These are phyloP conservation scores for Coboldia fuscipes DNA, from an alignment of 1,140 invertebrate genomes.

Conservation along the genomic window DNA sequence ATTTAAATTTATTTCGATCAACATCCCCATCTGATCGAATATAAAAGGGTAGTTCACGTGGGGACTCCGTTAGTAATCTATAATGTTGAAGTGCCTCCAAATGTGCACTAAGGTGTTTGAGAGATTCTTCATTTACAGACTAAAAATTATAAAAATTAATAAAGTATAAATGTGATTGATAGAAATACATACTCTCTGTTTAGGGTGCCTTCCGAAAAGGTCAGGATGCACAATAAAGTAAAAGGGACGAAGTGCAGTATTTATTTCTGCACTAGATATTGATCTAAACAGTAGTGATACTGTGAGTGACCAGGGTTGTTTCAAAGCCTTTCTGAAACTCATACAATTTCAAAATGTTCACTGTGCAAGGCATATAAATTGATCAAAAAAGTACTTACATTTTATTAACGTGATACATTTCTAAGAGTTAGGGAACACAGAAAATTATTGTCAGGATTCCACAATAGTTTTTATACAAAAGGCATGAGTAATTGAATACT, in stretches of 20 bases:
- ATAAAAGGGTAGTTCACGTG: slow-evolving; percentile 44
- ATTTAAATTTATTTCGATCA: slow-evolving; percentile 33
- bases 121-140: slow-evolving; percentile 75
- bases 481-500: no score
- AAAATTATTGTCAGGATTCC: no score
- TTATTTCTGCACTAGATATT: slow-evolving; percentile 38
- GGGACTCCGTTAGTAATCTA: slow-evolving; percentile 29
- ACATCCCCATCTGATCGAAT: slow-evolving; percentile 15
- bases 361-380: no score
- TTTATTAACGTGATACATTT: no score
- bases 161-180: slow-evolving; percentile 5
- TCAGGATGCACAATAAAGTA: slow-evolving; percentile 92
- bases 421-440: no score
- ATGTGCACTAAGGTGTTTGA: slow-evolving; percentile 69
- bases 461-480: no score
- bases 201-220: slow-evolving; percentile 76
- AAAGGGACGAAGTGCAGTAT: slow-evolving; percentile 74
- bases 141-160: slow-evolving; percentile 21
- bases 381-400: no score
- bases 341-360: no score
- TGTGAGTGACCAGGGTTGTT: no score
- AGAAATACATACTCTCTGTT: slow-evolving; percentile 43
- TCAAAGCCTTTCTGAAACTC: no score
- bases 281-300: no score
- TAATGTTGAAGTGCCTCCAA: slow-evolving; percentile 49